These are phyloP conservation scores for Mungos mungo DNA, from an alignment of 2,113 vertebrate species.

Conservation along the genomic window DNA sequence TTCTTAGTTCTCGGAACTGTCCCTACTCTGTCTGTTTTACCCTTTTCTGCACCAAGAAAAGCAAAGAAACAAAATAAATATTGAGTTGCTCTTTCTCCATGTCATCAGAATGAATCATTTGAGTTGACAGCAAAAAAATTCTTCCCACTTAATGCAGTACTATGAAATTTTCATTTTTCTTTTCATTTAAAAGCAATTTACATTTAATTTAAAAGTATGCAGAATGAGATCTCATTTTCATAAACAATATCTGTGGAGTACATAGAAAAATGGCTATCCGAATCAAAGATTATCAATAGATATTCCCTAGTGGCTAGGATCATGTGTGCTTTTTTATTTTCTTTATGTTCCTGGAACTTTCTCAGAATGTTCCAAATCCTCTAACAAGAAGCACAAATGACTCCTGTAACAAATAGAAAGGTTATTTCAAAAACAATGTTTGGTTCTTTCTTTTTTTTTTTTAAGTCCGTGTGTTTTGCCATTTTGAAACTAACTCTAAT, in stretches of 20 bases:
- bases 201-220: background rate
- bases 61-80: constrained; percentile 58
- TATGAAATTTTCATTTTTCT: background rate
- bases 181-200: background rate
- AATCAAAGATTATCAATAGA: background rate
- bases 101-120: constrained; percentile 42
- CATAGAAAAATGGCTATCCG: background rate
- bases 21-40: background rate
- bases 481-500: background rate
- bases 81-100: background rate
- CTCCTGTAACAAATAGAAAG: constrained; percentile 2
- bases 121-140: background rate
- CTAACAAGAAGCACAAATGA: constrained; percentile 13
- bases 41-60: constrained; percentile 38
- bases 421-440: background rate
- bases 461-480: background rate
- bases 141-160: background rate
- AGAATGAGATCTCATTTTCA: background rate
- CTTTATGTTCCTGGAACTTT: constrained; percentile 49
- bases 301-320: background rate
- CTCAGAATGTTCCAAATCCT: constrained; percentile 22
- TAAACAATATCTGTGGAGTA: background rate
- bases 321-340: background rate
- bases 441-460: background rate
- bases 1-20: background rate